Base-by-base conservation (phyloP, 2,113 vertebrate species). In the Ptyas mucosa region DNA sequence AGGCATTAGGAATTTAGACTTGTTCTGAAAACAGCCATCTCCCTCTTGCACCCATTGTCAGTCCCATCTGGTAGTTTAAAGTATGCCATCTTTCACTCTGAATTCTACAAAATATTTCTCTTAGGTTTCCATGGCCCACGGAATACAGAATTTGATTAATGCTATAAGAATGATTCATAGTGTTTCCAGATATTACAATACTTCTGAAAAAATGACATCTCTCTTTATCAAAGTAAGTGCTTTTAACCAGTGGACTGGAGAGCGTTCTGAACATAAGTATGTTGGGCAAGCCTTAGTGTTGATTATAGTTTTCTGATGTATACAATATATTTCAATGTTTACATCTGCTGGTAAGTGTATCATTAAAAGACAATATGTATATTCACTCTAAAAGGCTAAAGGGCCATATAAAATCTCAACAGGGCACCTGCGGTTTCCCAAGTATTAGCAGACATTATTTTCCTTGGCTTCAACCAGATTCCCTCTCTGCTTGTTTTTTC, bases 161-260 rank as follows among this genome's bases (percentile, higher is more conserved):
- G 94, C 97, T 91, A 98, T 98, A 94, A 93, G 94, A 92, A 98
- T 98, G 97, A 98, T 98, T 96, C 97, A 98, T 55, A 94, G 95
- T 26, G 96, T 98, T 90, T 99, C 98, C 92, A 96, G 95, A 39
- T 98, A 98, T 90, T 99, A 98, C 94, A 98, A 98, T 89, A 98
- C 98, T 4, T 98, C 96, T 53, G 97, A 98, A 93, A 97, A 97
- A 95, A 98, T 99, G 95, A 98, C 98, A 21, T 97, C 97, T n/a
- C 93, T 99, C 46, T 98, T 98, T 93, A 97, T 98, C 89, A 98
- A 98, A 97, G 98, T 98, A 97, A 93, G 96, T 94, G 88, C 88
- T 88, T 52, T 61, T 64, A 89, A 61, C 49, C 53, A 49, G 29
- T 34, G 26, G 3, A 64, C 49, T 64, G 58, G 58, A 29, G 46